Percentiles rank a stretch among this genome's conserved stretches.
Conservation (phyloP, 1,140 invertebrate species). For the Sycobia sp. region DNA sequence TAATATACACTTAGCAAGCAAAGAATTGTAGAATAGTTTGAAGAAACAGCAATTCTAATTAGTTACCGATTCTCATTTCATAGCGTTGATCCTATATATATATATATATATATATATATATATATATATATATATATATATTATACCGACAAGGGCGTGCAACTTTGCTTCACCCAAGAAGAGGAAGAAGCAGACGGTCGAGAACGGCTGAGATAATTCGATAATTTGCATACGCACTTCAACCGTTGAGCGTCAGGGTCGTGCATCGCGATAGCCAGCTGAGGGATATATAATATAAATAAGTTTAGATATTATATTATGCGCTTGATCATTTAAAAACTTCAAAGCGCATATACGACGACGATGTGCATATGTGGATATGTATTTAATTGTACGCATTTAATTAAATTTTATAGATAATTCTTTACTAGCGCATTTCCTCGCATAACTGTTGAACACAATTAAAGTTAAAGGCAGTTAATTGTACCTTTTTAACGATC, state of each 20-base stretch:
- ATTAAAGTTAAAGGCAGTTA: no score
- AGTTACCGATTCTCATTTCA: slow-evolving; percentile 18
- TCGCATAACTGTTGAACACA: no score
- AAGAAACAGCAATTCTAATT: slow-evolving; percentile 21
- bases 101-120: no score
- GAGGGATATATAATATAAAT: slow-evolving; percentile 17
- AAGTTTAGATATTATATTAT: no score
- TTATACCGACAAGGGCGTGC: no score
- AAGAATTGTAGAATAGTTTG: no score
- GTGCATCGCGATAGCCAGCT: slow-evolving; percentile 40
- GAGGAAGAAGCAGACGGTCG: slow-evolving; percentile 40
- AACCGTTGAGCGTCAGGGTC: slow-evolving; percentile 42
- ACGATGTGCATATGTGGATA: slow-evolving; percentile 17
- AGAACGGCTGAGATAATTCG: slow-evolving; percentile 40
- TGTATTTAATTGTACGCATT: no score
- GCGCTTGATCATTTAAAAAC: not conserved
- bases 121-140: no score
- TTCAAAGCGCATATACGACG: slow-evolving; percentile 1
- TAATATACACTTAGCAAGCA: no score
- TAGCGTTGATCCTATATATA: slow-evolving; percentile 26
- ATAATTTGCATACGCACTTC: slow-evolving; percentile 49
- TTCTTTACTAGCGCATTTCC: no score
- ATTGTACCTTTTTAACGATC: no score
- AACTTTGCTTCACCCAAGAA: no score
- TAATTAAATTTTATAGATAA: slow-evolving; percentile 29